Evolutionary conservation across 2,113 vertebrate species (phyloP), one percentile per base, ranked within the genome.

Genomic region (Dasyornis broadbenti): DNA sequence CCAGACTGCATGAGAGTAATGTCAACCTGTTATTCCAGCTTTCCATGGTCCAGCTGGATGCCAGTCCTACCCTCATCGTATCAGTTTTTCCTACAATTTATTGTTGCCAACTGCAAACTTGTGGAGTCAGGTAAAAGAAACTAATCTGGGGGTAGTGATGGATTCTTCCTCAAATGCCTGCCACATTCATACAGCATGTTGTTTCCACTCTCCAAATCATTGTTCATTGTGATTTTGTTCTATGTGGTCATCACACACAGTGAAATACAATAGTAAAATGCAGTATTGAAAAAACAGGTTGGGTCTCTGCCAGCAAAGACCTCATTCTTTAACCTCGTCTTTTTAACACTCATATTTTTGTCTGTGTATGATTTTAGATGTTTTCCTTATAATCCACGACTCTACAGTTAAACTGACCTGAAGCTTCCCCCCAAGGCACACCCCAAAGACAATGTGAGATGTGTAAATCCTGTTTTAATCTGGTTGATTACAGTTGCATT

Each of bases 211-310:
- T 68, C 28, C n/a, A 71, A 31, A 53, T 90, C 35, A 44, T 45
- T 78, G 45, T 80, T 75, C 20, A 11, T 44, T 52, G 22, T 47
- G 66, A 68, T 85, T 90, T 76, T 54, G 22, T 44, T 30, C 53
- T 63, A 28, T n/a, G 11, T 53, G 39, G 44, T 45, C 64, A 72
- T 39, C 8, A 28, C 16, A 31, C 18, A 10, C 8, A 53, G 19
- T 42, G 64, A 16, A 75, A 65, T 49, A 56, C 17, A 37, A 44
- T 24, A 47, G 16, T 52, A 50, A 89, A 56, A 73, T 50, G 17
- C 2, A 52, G 6, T 8, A 26, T 27, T 5, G 4, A 63, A 68
- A 68, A 39, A 71, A 5, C 0, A 0, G 2, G 10, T 8, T 52
- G 10, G 3, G 18, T 11, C 88, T 76, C 75, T 86, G 16, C 31